Evolutionary conservation across 2,113 vertebrate genomes (phyloP).

Genomic region (Lepus americanus): DNA sequence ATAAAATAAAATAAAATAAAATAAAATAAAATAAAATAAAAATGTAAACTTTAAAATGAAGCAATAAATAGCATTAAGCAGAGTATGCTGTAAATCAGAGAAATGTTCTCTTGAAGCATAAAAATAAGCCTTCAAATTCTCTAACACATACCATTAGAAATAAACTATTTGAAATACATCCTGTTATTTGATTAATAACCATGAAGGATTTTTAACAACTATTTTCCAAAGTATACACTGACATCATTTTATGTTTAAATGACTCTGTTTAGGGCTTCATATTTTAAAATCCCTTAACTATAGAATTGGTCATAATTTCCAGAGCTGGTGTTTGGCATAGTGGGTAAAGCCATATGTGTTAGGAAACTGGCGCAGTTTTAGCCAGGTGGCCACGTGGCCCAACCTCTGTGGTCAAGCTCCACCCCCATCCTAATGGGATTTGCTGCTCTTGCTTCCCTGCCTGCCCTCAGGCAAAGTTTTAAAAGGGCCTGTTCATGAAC

Average conservation of each 20-base stretch:
- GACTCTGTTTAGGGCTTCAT: neutral
- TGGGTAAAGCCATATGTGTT: too few species aligned
- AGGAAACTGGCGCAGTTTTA: too few species aligned
- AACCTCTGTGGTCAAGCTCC: too few species aligned
- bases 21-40: too few species aligned
- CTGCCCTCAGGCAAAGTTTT: too few species aligned
- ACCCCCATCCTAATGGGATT: too few species aligned
- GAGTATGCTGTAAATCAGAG: neutral
- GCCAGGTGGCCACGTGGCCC: too few species aligned
- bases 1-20: too few species aligned
- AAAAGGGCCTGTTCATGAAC: too few species aligned
- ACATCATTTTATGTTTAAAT: neutral
- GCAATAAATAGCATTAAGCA: neutral
- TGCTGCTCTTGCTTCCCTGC: too few species aligned
- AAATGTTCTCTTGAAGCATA: neutral
- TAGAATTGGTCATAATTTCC: neutral
- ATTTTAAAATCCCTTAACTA: neutral
- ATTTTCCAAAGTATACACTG: neutral
- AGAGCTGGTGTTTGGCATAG: too few species aligned
- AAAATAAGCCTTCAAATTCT: neutral
- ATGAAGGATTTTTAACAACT: neutral
- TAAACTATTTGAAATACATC: neutral
- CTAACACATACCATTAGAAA: neutral
- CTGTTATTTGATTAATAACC: neutral
- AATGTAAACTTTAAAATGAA: neutral